Percentiles rank a stretch among this genome's conserved stretches.
Evolutionary conservation across 2,888 invertebrate species (phyloP).

Genomic region (Tipula unca): DNA sequence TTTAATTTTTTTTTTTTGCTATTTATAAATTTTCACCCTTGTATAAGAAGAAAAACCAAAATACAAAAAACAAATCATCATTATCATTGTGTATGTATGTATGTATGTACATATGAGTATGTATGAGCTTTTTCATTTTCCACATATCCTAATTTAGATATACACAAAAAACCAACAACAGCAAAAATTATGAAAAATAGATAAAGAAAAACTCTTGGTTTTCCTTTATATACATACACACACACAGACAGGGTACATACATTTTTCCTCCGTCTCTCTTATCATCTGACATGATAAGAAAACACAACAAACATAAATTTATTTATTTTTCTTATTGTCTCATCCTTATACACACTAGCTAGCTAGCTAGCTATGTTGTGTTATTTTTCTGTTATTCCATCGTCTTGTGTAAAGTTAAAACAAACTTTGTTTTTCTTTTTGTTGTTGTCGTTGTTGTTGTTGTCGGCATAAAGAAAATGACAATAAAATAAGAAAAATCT

Average conservation of each 20-base stretch:
- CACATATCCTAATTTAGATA: conserved; percentile 14
- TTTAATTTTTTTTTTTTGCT: neutral
- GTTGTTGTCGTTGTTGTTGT: too few relatives aligned
- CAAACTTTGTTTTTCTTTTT: neutral
- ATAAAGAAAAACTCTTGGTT: neutral
- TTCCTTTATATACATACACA: neutral
- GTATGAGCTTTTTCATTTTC: neutral
- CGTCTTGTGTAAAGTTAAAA: neutral
- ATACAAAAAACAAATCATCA: neutral
- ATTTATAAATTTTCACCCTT: neutral
- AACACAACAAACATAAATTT: neutral
- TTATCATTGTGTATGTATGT: neutral
- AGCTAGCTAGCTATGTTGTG: neutral
- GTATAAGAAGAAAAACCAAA: neutral
- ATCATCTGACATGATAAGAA: neutral
- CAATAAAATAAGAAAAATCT: conserved; percentile 14
- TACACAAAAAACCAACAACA: neutral
- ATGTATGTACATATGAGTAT: neutral
- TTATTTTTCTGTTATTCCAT: neutral
- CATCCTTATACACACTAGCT: neutral
- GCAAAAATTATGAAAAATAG: neutral
- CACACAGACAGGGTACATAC: too few relatives aligned
- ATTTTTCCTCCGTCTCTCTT: neutral
- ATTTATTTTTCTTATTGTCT: conserved; percentile 8
- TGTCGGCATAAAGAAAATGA: neutral